Conservation (phyloP, 2,888 invertebrate species). For the Melieria omissa region DNA sequence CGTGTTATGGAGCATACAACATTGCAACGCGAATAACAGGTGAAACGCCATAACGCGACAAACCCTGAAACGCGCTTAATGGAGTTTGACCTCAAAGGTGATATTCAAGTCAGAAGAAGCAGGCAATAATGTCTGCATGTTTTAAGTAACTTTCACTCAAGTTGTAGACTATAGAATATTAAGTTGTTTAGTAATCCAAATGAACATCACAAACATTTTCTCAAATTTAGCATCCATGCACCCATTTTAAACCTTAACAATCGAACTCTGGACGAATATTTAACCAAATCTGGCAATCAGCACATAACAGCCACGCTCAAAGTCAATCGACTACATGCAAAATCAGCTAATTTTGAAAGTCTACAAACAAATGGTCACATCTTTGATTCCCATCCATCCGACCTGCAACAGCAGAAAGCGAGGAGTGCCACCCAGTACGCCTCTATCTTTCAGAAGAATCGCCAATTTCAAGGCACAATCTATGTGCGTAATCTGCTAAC, state of each 20-base stretch:
- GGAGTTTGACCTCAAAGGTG: no score
- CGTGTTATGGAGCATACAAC: no score
- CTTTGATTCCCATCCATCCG: slow-evolving; percentile 45
- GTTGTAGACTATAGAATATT: no score
- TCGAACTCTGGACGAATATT: slow-evolving; percentile 39
- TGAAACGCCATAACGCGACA: no score
- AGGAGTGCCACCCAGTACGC: slow-evolving; percentile 37
- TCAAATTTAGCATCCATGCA: slow-evolving; percentile 2
- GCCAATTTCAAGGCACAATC: slow-evolving; percentile 56
- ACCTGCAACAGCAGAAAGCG: background rate
- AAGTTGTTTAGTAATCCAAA: no score
- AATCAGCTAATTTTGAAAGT: slow-evolving; percentile 46
- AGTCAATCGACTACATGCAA: slow-evolving; percentile 45
- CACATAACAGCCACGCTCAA: slow-evolving; percentile 47
- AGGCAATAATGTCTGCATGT: no score
- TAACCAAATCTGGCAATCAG: slow-evolving; percentile 52
- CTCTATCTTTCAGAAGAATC: slow-evolving; percentile 45
- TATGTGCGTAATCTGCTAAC: slow-evolving; percentile 64
- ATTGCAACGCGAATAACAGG: no score
- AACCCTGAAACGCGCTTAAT: no score
- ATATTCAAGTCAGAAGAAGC: no score
- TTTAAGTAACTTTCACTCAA: no score
- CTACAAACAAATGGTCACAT: slow-evolving; percentile 54
- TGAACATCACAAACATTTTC: background rate
- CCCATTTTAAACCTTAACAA: slow-evolving; percentile 4